Evolutionary conservation across 2,797 vertebrate species (phyloP).

Genomic region (Aeoliscus strigatus): DNA sequence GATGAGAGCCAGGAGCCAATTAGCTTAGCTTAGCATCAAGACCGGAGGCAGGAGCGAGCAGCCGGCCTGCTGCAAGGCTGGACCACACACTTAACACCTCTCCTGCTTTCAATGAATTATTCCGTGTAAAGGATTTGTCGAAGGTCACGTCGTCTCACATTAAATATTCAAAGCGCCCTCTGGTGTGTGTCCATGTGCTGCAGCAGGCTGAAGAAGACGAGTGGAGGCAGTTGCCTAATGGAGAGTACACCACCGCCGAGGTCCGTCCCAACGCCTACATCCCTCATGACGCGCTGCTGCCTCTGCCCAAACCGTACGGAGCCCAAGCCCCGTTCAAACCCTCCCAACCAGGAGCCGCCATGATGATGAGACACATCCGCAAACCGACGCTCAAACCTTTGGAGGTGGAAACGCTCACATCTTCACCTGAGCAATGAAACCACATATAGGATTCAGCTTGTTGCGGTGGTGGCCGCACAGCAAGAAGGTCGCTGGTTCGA

Average conservation of each 20-base stretch:
- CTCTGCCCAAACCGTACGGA: conserved; percentile 80
- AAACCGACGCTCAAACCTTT: conserved; percentile 78
- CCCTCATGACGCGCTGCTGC: conserved; percentile 67
- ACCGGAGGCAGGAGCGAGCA: too few species aligned
- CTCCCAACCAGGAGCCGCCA: conserved; percentile 70
- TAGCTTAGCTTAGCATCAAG: too few species aligned
- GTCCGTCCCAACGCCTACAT: conserved; percentile 80
- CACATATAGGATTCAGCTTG: too few species aligned
- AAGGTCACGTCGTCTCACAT: conserved; percentile 36
- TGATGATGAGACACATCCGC: conserved; percentile 81
- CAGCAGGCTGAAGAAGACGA: conserved; percentile 70
- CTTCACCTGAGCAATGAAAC: too few species aligned
- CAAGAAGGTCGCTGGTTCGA: too few species aligned
- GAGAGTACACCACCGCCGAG: conserved; percentile 74
- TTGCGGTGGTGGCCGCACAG: too few species aligned
- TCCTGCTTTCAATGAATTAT: too few species aligned
- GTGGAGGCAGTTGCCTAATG: conserved; percentile 61
- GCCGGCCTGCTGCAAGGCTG: too few species aligned
- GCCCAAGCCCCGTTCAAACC: conserved; percentile 83
- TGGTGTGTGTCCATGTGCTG: conserved; percentile 16
- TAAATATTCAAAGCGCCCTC: conserved; percentile 38
- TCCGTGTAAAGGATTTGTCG: conserved; percentile 45
- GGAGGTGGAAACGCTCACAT: conserved; percentile 64
- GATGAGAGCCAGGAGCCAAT: too few species aligned
- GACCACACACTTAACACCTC: too few species aligned